Percentiles rank a stretch among this genome's conserved stretches.
Evolutionary conservation across 2,797 vertebrate species (phyloP).

Genomic region (Sarcophilus harrisii): DNA sequence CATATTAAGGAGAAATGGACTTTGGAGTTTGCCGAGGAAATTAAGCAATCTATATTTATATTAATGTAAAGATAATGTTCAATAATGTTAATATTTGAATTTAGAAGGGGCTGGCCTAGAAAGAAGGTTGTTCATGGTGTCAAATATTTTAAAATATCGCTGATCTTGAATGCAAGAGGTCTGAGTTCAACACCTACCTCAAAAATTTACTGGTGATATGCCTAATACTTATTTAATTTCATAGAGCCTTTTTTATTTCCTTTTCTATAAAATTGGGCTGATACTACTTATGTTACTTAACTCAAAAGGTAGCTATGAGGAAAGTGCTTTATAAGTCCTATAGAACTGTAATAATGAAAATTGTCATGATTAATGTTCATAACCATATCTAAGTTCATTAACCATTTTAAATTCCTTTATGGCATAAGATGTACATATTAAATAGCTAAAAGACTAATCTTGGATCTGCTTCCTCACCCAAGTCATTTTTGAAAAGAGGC

Average conservation of each 20-base stretch:
- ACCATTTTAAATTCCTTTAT: not conserved
- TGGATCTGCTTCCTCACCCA: not conserved
- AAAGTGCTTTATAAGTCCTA: not conserved
- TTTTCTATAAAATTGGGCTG: not conserved
- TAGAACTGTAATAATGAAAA: not conserved
- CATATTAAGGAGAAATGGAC: constrained; percentile 39
- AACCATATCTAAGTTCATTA: not conserved
- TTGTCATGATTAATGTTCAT: not conserved
- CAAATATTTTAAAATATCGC: not conserved
- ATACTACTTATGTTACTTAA: not conserved
- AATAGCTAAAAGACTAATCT: not conserved
- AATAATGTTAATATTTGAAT: not conserved
- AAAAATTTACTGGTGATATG: not conserved
- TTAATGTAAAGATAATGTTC: too few species aligned
- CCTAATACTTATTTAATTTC: not conserved
- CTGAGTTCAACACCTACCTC: not conserved
- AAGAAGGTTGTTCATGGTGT: not conserved
- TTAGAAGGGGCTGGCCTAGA: not conserved
- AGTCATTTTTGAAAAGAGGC: not conserved
- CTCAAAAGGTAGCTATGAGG: not conserved
- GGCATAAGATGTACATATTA: not conserved
- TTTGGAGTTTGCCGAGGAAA: constrained; percentile 10
- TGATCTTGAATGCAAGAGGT: not conserved
- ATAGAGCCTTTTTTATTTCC: not conserved
- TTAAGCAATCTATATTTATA: constrained; percentile 19